Evolutionary conservation across 2,113 vertebrate genomes (phyloP).

Genomic region (Ammodytes dubius): DNA sequence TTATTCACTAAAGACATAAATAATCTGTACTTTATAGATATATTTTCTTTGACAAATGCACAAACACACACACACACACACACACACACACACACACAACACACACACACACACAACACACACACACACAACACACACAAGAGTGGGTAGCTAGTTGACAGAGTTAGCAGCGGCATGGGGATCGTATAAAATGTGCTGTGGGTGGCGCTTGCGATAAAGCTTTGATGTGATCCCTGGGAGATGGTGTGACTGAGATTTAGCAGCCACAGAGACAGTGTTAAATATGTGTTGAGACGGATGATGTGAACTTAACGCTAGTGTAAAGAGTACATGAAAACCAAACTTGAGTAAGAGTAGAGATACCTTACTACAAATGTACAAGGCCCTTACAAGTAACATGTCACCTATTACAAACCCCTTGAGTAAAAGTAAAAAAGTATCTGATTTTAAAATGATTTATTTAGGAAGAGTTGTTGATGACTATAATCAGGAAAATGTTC

Average conservation of each 20-base stretch:
- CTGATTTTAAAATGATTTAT: too few relatives aligned
- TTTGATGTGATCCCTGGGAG: constrained; percentile 60
- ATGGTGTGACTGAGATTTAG: constrained; percentile 47
- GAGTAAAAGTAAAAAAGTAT: too few relatives aligned
- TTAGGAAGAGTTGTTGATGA: too few relatives aligned
- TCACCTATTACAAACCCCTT: too few relatives aligned
- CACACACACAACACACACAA: constrained; percentile 20
- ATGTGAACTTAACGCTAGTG: constrained; percentile 11
- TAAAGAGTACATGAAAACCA: too few relatives aligned
- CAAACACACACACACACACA: constrained; percentile 24
- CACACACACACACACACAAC: constrained; percentile 20
- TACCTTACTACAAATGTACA: too few relatives aligned
- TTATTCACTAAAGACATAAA: constrained; percentile 33
- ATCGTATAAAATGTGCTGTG: constrained; percentile 35
- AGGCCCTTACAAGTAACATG: too few relatives aligned
- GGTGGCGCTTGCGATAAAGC: constrained; percentile 10
- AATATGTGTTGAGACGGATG: constrained; percentile 35
- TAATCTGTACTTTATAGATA: constrained; percentile 43
- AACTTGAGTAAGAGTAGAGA: too few relatives aligned
- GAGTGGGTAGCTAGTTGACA: constrained; percentile 43
- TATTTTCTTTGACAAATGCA: constrained; percentile 12
- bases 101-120: constrained; percentile 20
- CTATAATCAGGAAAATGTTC: too few relatives aligned
- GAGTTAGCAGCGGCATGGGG: constrained; percentile 22
- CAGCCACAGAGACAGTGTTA: constrained; percentile 30